Evolutionary conservation across 2,113 vertebrate genomes (phyloP).

Genomic region (Rousettus leschenaultii): DNA sequence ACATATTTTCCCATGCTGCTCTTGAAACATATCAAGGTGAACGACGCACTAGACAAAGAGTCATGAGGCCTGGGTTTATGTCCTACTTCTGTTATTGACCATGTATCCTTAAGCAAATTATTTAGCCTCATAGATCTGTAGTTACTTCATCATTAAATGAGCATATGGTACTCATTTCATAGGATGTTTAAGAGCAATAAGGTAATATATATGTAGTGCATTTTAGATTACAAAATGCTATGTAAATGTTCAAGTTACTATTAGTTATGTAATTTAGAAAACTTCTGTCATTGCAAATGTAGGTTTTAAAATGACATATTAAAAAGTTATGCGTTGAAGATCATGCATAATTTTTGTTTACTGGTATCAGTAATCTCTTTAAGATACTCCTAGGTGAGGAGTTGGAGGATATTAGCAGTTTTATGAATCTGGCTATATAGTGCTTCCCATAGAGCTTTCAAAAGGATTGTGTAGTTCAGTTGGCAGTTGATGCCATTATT

Average conservation of each 20-base stretch:
- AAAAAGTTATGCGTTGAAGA: neutral
- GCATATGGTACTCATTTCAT: neutral
- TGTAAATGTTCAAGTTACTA: neutral
- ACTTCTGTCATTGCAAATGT: neutral
- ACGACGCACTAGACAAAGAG: neutral
- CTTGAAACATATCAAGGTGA: neutral
- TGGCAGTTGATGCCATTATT: neutral
- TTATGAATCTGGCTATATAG: neutral
- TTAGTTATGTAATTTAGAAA: neutral
- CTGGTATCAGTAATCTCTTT: neutral
- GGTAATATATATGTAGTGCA: neutral
- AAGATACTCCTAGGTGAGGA: neutral
- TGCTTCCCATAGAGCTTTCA: neutral
- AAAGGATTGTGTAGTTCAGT: neutral
- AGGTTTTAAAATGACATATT: neutral
- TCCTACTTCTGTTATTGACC: neutral
- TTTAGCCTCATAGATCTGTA: neutral
- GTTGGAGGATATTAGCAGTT: neutral
- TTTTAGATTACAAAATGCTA: slow-evolving; percentile 18
- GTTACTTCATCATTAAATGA: neutral
- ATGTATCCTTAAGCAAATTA: neutral
- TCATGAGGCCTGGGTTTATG: neutral
- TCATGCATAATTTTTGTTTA: neutral
- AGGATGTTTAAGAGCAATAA: neutral
- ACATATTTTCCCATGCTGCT: neutral